phyloP scores from a whole-genome alignment of 1,140 invertebrate genomes.

The Drosophila arawakana region DNA sequence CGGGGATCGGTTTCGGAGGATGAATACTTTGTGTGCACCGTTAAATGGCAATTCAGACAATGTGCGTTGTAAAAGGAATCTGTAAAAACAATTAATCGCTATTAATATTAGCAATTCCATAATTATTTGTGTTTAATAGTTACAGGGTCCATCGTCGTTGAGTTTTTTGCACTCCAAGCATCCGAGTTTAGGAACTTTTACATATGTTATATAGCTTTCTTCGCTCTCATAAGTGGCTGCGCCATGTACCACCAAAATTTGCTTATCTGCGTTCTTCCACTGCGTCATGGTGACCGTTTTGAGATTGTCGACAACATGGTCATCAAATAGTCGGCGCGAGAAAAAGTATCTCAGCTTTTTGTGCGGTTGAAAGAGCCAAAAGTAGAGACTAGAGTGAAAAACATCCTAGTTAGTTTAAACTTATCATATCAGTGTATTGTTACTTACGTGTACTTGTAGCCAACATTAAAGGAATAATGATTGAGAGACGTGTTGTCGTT shows the following conservation, averaged over 20 bases:
- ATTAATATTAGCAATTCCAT: neutral
- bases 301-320: slow-evolving; percentile 86
- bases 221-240: slow-evolving; percentile 78
- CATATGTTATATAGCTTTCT: slow-evolving; percentile 83
- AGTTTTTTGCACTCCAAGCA: slow-evolving; percentile 83
- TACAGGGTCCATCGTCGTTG: slow-evolving; percentile 78
- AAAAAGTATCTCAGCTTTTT: slow-evolving; percentile 73
- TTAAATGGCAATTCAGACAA: slow-evolving; percentile 82
- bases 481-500: slow-evolving; percentile 84
- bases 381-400: slow-evolving; percentile 20
- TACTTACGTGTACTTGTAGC: slow-evolving; percentile 83
- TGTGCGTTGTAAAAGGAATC: slow-evolving; percentile 77
- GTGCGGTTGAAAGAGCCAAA: slow-evolving; percentile 82
- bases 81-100: slow-evolving; percentile 13
- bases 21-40: slow-evolving; percentile 84
- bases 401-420: neutral
- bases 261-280: slow-evolving; percentile 86
- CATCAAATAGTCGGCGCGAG: slow-evolving; percentile 86
- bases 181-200: slow-evolving; percentile 84
- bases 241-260: slow-evolving; percentile 86
- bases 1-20: slow-evolving; percentile 77
- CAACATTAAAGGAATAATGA: slow-evolving; percentile 81
- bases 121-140: neutral
- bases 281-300: slow-evolving; percentile 87
- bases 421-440: neutral